Percentiles rank a stretch among this genome's conserved stretches.
These are phyloP conservation scores for Emydura subglobosa DNA, from an alignment of 2,113 vertebrate species.

Conservation along the genomic window DNA sequence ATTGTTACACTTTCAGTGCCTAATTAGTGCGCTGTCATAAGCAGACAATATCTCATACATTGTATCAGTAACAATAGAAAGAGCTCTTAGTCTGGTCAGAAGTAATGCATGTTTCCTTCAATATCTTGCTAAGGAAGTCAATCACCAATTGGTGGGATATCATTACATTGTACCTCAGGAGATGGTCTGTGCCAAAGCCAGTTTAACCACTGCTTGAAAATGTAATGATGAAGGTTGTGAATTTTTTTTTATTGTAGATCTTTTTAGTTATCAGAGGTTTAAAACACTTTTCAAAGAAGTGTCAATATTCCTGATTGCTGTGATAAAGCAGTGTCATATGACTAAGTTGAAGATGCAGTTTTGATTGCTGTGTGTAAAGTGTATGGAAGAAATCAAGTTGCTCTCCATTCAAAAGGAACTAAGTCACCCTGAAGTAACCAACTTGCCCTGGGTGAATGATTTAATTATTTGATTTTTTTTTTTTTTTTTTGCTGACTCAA, in stretches of 20 bases:
- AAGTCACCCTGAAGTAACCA: background rate
- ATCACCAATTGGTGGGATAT: background rate
- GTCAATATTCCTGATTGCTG: background rate
- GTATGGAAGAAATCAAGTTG: slow-evolving; percentile 13
- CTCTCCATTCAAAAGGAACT: background rate
- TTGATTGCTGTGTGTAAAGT: background rate
- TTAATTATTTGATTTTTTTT: background rate
- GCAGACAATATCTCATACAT: background rate
- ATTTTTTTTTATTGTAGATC: background rate
- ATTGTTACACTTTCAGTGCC: background rate
- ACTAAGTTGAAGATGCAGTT: background rate
- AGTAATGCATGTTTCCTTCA: background rate
- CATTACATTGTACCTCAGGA: background rate
- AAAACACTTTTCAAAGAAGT: background rate
- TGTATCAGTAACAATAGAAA: background rate
- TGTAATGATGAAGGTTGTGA: background rate
- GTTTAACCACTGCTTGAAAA: background rate
- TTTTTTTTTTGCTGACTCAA: background rate
- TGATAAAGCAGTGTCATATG: background rate
- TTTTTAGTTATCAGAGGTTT: slow-evolving; percentile 1
- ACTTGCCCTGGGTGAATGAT: background rate
- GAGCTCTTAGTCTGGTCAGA: background rate
- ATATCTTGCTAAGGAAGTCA: background rate
- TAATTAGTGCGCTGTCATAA: background rate
- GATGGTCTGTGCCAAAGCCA: background rate